Conservation (phyloP, 2,888 invertebrate genomes). For the Amiota mariae region DNA sequence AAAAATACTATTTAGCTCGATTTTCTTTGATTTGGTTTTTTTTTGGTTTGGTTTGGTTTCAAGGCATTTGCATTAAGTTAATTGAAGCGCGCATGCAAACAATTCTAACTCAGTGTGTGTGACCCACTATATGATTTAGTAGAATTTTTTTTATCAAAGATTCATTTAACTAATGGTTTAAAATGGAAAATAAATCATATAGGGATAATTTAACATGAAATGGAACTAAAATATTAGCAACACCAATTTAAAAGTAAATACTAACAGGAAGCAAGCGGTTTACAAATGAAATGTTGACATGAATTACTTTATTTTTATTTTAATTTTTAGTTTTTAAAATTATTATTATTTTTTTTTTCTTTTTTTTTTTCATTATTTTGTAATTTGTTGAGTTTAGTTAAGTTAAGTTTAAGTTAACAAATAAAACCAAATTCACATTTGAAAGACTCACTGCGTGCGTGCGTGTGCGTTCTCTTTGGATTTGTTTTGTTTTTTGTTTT, state of each 20-base stretch:
- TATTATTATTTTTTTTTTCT: slow-evolving; percentile 24
- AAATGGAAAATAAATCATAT: neutral
- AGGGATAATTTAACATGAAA: neutral
- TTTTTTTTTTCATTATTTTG: slow-evolving; percentile 33
- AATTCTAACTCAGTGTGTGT: too few relatives aligned
- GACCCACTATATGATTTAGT: too few relatives aligned
- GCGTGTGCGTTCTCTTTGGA: slow-evolving; percentile 70
- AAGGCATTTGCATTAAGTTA: neutral
- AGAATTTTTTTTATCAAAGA: too few relatives aligned
- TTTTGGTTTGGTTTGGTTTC: neutral
- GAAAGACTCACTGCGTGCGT: slow-evolving; percentile 75
- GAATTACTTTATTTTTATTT: slow-evolving; percentile 39
- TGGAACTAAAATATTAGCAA: neutral
- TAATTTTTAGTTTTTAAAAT: slow-evolving; percentile 10
- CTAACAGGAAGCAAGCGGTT: slow-evolving; percentile 10
- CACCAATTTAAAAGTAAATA: slow-evolving; percentile 18
- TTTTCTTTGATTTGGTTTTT: neutral
- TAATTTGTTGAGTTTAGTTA: slow-evolving; percentile 31
- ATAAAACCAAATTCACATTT: neutral
- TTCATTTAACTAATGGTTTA: neutral
- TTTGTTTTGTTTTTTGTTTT: neutral
- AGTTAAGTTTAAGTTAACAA: slow-evolving; percentile 39
- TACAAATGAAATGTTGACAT: slow-evolving; percentile 21
- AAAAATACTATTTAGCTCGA: neutral
- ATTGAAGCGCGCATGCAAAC: neutral